Evolutionary conservation across 2,888 invertebrate genomes (phyloP).

Genomic region (Fragum fragum): DNA sequence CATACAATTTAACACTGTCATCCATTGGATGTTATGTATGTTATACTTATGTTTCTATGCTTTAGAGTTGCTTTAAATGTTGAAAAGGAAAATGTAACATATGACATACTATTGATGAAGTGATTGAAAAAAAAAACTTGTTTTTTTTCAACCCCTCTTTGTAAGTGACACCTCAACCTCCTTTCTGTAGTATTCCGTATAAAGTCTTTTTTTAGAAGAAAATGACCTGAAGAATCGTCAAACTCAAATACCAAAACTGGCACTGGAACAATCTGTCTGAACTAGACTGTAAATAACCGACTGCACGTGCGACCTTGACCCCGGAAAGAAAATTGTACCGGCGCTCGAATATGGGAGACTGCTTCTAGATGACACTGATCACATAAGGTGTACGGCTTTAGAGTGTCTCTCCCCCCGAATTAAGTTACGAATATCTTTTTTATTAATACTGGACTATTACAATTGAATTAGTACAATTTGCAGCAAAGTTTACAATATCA

Average conservation of each 20-base stretch:
- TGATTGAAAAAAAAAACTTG: no score
- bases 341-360: background rate
- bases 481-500: background rate
- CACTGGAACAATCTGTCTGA: background rate
- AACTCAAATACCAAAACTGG: background rate
- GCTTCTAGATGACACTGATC: background rate
- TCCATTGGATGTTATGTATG: background rate
- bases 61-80: background rate
- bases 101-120: background rate
- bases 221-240: background rate
- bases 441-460: background rate
- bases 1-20: background rate
- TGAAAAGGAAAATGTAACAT: background rate
- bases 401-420: background rate
- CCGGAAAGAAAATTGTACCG: background rate
- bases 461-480: background rate
- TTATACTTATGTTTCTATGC: background rate
- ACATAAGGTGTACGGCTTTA: background rate
- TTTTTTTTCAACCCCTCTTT: background rate
- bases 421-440: background rate
- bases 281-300: background rate
- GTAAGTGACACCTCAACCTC: no score
- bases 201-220: background rate
- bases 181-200: no score
- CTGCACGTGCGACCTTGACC: background rate